phyloP scores from a whole-genome alignment of 2,888 invertebrate species.

The Orgyia antiqua region DNA sequence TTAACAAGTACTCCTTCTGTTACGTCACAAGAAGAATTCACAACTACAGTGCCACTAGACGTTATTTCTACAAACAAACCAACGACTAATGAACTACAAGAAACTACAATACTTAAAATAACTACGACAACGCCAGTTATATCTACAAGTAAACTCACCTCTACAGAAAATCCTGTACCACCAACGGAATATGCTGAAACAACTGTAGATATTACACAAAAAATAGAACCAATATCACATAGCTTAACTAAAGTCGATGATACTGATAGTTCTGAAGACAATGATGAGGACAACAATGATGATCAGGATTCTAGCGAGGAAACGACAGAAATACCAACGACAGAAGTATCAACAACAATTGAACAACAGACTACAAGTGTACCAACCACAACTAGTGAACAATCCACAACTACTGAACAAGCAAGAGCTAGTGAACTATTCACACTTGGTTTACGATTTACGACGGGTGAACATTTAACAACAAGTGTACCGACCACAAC shows the following conservation, averaged over 20 bases:
- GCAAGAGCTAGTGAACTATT: neutral
- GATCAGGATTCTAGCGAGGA: neutral
- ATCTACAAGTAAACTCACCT: neutral
- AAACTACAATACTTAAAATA: neutral
- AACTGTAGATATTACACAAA: neutral
- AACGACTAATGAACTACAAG: neutral
- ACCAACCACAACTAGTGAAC: no score
- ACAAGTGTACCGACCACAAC: neutral
- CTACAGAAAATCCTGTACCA: neutral
- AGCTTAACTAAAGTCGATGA: constrained; percentile 1
- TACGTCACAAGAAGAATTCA: no score
- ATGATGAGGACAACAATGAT: neutral
- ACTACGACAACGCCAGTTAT: neutral
- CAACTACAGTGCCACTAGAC: neutral
- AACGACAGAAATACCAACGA: neutral
- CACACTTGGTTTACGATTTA: no score
- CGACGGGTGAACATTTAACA: neutral
- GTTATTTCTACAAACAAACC: neutral
- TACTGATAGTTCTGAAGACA: neutral
- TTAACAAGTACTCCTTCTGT: no score
- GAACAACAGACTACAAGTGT: neutral
- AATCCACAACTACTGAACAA: neutral
- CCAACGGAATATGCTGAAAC: neutral
- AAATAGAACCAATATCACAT: neutral
- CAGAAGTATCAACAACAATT: neutral